Conservation (phyloP, 1,140 invertebrate species). For the Schlechtendalia chinensis region DNA sequence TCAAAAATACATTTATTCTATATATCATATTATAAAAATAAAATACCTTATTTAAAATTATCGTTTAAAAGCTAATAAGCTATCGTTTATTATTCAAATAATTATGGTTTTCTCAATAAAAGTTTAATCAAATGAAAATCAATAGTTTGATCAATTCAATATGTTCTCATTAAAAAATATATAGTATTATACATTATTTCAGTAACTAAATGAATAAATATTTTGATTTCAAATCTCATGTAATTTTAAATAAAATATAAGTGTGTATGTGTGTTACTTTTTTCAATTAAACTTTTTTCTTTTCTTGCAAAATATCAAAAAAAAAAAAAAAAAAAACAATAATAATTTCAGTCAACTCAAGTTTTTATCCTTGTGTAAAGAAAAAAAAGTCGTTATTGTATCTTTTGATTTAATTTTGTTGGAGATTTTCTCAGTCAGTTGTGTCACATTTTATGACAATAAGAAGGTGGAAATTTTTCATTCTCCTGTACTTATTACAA, state of each 20-base stretch:
- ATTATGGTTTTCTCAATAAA: too few relatives aligned
- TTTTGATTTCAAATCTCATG: neutral
- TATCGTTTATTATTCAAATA: too few relatives aligned
- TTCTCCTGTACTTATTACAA: constrained; percentile 15
- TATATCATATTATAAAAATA: too few relatives aligned
- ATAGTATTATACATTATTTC: too few relatives aligned
- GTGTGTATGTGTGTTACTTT: neutral
- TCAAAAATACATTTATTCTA: too few relatives aligned
- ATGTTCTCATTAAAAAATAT: too few relatives aligned
- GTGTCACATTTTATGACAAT: neutral
- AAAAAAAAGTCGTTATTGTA: constrained; percentile 5
- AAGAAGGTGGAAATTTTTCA: neutral
- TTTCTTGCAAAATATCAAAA: constrained; percentile 3
- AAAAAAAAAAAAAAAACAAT: too few relatives aligned
- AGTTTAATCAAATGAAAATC: too few relatives aligned
- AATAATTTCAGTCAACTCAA: neutral
- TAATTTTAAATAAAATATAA: neutral
- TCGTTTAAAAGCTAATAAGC: too few relatives aligned
- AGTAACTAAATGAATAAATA: neutral
- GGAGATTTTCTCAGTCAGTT: constrained; percentile 13
- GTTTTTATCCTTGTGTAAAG: neutral
- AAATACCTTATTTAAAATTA: too few relatives aligned
- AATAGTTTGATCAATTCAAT: too few relatives aligned
- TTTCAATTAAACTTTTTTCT: constrained; percentile 6
- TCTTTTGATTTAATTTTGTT: constrained; percentile 38